Base-by-base conservation (phyloP, 2,797 vertebrate species). In the Clamator glandarius region DNA sequence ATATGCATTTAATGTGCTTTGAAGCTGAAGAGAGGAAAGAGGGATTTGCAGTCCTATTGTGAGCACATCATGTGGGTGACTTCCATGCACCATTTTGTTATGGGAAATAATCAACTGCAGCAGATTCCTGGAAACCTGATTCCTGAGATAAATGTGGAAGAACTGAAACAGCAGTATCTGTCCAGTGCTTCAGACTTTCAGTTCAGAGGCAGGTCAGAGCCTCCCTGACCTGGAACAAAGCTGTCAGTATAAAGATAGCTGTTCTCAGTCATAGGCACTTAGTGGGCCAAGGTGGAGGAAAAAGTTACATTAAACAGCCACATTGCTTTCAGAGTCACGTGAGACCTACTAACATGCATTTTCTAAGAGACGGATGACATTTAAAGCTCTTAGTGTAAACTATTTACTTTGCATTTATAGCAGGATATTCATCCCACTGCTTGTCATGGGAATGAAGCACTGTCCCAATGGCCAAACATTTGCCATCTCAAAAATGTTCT, bases 351-450 rank as follows among this genome's bases (percentile, higher is more conserved):
- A 62, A 84, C 79, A 79, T n/a, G 82, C 63, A 39, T 91, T 95
- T 89, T 95, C 82, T 61, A 86, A 93, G 95, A 95, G 73, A 79
- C 87, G 35, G 51, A 79, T 95, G 87, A 74, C 67, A 94, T 88
- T 72, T 89, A 93, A 92, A 90, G 54, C 57, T 77, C 91, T 84
- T 91, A 0, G 8, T 92, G 80, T 84, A 84, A 95, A 84, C 70
- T 57, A 24, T 81, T 94, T 89, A 64, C 67, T 84, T 96, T 83
- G 83, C 21, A 19, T 91, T 89, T 94, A 46, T 44, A 76, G 76
- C 25, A 73, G 57, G 59, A 46, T 87, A 89, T 66, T 84, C 39
- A 61, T 57, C 77, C 70, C 39, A 15, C 46, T 31, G 31, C 50
- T 92, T 77, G 57, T 66, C 62, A 48, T 7, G 5, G 44, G 54